These are phyloP conservation scores for Danio jaintianensis DNA, from an alignment of 2,797 vertebrate genomes.

Conservation along the genomic window DNA sequence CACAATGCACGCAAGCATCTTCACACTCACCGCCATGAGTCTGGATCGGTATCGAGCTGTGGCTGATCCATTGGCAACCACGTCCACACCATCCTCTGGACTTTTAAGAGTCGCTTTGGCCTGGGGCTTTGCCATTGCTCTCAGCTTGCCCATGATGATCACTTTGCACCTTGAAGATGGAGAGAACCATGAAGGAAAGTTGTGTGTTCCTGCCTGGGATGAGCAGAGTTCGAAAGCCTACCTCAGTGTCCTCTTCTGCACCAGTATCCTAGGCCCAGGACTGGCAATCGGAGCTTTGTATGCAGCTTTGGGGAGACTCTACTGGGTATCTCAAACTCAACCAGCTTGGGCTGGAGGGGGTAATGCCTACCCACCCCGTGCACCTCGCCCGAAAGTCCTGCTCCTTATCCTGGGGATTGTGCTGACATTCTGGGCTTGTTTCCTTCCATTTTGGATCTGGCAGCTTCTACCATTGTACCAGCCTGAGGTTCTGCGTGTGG, in stretches of 20 bases:
- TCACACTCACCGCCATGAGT: conserved; percentile 87
- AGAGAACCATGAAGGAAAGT: conserved; percentile 76
- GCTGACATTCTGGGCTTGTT: conserved; percentile 87
- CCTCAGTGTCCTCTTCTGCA: conserved; percentile 85
- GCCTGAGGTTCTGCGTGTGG: conserved; percentile 75
- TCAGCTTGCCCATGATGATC: conserved; percentile 89
- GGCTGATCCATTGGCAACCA: conserved; percentile 80
- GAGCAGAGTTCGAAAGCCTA: conserved; percentile 86
- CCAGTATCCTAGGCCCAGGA: conserved; percentile 86
- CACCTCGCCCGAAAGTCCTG: conserved; percentile 85
- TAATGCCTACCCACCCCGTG: conserved; percentile 74
- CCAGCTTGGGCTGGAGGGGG: conserved; percentile 76
- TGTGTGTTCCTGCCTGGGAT: conserved; percentile 86
- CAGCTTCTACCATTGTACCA: conserved; percentile 86
- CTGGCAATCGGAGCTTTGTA: conserved; percentile 86
- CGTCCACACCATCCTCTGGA: conserved; percentile 78
- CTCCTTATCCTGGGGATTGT: conserved; percentile 86
- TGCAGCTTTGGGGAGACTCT: conserved; percentile 81
- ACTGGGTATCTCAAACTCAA: conserved; percentile 85
- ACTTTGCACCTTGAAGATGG: conserved; percentile 84
- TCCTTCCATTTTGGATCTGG: conserved; percentile 90
- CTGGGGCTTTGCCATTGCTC: conserved; percentile 84
- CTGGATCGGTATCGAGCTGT: conserved; percentile 85
- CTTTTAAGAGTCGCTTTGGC: conserved; percentile 79
- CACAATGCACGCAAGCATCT: conserved; percentile 90